Base-by-base conservation (phyloP, 2,888 invertebrate genomes). In the Drosophila peninsularis region DNA sequence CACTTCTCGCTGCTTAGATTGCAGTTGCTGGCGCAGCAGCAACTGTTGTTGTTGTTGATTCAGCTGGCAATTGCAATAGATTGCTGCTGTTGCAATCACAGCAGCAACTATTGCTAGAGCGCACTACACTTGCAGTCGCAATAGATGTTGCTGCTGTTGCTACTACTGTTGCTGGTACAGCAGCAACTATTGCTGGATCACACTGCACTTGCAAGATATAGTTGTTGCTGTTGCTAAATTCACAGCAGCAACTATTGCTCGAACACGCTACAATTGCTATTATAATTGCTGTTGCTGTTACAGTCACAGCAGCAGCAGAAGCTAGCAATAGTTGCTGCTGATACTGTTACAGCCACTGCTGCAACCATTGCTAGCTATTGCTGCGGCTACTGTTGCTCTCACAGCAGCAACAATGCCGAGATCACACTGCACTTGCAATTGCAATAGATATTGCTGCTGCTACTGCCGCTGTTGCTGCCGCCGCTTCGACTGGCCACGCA, bases 401-500 rank as follows among this genome's bases (percentile, higher is more conserved):
- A 10, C 39, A 39, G 7, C 36, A 17, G 39, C 17, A 39, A 19
- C 17, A 19, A 19, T 17, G 17, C 19, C 41, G 19, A 3, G 24
- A 24, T 4, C 24, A 5, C 24, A 24, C 24, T 24, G 24, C 24
- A 24, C 24, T 24, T 24, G 24, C 24, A 24, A 24, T 24, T 24
- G 24, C 24, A 24, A 24, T 24, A 24, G 24, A 24, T 24, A 24
- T 24, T 24, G 24, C 44, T 24, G 24, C 9, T 56, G 41, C 19
- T 50, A 30, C n/a, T 53, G 24, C 14, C 36, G 52, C 34, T 19
- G 32, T n/a, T 19, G 53, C n/a, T 19, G 37, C 21, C 49, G 37
- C 17, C 56, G 63, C 19, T 52, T 52, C 32, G 30, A n/a, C 64
- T 42, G 58, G 32, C 30, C 24, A 54, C 81, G 82, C 84, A 77